Evolutionary conservation across 1,140 invertebrate genomes (phyloP).

Genomic region (Cecropterus lyciades): DNA sequence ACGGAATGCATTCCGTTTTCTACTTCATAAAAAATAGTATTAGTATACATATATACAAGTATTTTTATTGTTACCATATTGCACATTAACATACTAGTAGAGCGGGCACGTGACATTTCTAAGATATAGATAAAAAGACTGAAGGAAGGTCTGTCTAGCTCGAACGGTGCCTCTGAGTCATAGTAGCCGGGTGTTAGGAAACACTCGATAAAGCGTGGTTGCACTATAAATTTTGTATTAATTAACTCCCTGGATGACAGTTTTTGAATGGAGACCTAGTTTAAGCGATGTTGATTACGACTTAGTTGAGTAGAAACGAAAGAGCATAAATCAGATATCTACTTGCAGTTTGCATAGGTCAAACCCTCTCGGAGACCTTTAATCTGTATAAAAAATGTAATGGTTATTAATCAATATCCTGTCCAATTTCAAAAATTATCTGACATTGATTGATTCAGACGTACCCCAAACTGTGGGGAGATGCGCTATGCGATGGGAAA

Average conservation of each 20-base stretch:
- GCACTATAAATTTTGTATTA: slow-evolving; percentile 32
- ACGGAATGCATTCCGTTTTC: no score
- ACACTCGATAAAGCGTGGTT: slow-evolving; percentile 27
- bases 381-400: no score
- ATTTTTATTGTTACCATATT: neutral
- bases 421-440: no score
- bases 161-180: slow-evolving; percentile 20
- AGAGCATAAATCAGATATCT: slow-evolving; percentile 7
- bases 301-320: slow-evolving; percentile 12
- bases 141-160: slow-evolving; percentile 16
- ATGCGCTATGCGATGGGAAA: no score
- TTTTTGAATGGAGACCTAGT: slow-evolving; percentile 33
- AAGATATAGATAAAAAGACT: slow-evolving; percentile 18
- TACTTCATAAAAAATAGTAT: no score
- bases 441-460: no score
- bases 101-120: slow-evolving; percentile 17
- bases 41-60: neutral
- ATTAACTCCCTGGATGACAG: slow-evolving; percentile 34
- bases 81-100: slow-evolving; percentile 7
- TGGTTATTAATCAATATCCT: no score
- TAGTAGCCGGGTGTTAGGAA: slow-evolving; percentile 28
- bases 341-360: neutral
- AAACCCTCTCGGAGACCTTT: no score
- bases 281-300: slow-evolving; percentile 24
- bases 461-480: no score